These are phyloP conservation scores for Phalacrocorax pelagicus DNA, from an alignment of 2,113 vertebrate species.

Conservation along the genomic window DNA sequence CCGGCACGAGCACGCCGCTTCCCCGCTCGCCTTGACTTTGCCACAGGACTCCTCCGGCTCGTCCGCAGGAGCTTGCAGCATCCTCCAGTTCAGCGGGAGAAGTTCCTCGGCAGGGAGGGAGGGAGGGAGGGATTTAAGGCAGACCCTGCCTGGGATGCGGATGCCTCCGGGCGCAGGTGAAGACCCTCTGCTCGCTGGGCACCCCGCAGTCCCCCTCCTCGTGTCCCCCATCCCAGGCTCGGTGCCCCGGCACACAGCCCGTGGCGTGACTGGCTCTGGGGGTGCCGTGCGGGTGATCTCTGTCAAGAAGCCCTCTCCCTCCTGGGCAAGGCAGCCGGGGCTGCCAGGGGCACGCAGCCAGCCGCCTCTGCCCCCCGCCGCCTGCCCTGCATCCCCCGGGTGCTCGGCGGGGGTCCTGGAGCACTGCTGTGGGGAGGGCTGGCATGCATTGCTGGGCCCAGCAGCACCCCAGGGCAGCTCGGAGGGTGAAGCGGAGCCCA, in stretches of 20 bases:
- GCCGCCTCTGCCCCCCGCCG: background rate
- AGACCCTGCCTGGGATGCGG: slow-evolving; percentile 21
- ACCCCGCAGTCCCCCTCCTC: background rate
- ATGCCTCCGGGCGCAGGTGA: background rate
- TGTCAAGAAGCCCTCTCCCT: background rate
- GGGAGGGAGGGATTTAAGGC: slow-evolving; percentile 54
- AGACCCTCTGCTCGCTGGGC: background rate
- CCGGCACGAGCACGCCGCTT: background rate
- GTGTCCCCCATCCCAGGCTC: fast-evolving
- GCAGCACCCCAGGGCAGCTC: background rate
- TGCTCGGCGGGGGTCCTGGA: background rate
- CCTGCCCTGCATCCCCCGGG: background rate
- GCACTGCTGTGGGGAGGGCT: fast-evolving
- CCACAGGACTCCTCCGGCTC: slow-evolving; percentile 56
- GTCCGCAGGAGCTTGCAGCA: slow-evolving; percentile 69
- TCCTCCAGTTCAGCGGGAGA: slow-evolving; percentile 64
- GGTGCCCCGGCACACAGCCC: fast-evolving
- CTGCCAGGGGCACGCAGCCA: background rate
- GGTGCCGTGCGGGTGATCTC: background rate
- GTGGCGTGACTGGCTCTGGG: fast-evolving
- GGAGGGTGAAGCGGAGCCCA: background rate
- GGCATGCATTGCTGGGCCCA: background rate
- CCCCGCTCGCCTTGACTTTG: slow-evolving; percentile 62
- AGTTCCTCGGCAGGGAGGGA: slow-evolving; percentile 59
- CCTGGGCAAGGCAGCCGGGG: background rate